Percentiles rank a stretch among this genome's conserved stretches.
Conservation (phyloP, 2,888 invertebrate species). For the Onthophagus sagittarius region DNA sequence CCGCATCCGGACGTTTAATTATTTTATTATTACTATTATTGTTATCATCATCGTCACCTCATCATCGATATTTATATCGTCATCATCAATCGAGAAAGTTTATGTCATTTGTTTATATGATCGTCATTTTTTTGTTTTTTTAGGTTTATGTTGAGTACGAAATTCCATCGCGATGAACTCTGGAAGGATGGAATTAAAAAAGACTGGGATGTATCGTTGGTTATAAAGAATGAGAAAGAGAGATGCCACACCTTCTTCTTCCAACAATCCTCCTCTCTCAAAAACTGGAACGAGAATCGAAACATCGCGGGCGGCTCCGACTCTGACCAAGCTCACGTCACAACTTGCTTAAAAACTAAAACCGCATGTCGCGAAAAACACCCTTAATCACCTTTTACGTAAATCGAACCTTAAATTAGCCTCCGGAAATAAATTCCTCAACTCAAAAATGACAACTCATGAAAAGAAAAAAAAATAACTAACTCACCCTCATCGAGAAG, state of each 20-base stretch:
- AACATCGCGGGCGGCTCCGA: not conserved
- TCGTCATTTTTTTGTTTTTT: too few relatives aligned
- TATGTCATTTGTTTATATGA: too few relatives aligned
- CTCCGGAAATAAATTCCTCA: too few relatives aligned
- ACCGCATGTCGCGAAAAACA: not conserved
- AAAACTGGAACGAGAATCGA: not conserved
- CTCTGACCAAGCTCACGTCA: too few relatives aligned
- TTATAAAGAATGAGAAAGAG: not conserved
- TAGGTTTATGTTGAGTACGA: not conserved
- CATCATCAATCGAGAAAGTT: too few relatives aligned
- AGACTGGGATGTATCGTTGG: too few relatives aligned
- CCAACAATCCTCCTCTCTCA: not conserved
- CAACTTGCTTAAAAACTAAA: too few relatives aligned
- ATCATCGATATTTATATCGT: not conserved
- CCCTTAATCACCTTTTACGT: not conserved
- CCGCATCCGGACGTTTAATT: not conserved
- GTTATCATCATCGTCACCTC: not conserved
- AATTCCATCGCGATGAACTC: not conserved
- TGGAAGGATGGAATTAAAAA: not conserved
- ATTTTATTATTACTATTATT: not conserved
- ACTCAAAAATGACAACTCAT: not conserved
- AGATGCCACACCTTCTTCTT: not conserved
- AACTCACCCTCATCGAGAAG: constrained; percentile 96
- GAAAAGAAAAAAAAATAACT: not conserved
- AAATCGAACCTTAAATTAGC: too few relatives aligned